A percentile compares a stretch with the other conserved stretches of the same genome.
phyloP scores from a whole-genome alignment of 1,140 invertebrate genomes.

The Camponotus pennsylvanicus region DNA sequence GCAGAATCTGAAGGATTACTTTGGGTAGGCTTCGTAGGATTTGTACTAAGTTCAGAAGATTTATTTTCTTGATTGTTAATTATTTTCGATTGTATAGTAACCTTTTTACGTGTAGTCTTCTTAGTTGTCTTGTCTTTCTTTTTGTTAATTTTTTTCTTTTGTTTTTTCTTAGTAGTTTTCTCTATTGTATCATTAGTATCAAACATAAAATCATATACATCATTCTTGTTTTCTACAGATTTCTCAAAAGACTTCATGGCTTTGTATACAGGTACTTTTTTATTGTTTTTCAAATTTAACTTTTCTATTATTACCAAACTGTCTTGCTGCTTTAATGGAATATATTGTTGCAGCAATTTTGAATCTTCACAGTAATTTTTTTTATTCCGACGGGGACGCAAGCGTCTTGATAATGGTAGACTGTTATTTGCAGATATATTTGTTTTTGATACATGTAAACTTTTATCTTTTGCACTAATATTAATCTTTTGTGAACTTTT shows the following conservation, averaged over 20 bases:
- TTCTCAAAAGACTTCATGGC: conserved; percentile 10
- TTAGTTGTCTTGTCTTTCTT: conserved; percentile 10
- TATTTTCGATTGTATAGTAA: neutral
- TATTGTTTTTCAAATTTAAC: neutral
- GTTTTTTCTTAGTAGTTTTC: conserved; percentile 46
- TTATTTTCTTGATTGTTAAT: neutral
- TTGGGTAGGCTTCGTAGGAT: neutral
- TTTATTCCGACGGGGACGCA: conserved; percentile 40
- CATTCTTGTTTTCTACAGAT: conserved; percentile 4
- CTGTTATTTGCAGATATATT: neutral
- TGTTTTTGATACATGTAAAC: neutral
- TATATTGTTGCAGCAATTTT: neutral
- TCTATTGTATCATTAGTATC: conserved; percentile 64
- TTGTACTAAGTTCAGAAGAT: neutral
- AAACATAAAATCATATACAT: conserved; percentile 71
- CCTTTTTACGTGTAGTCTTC: conserved; percentile 13
- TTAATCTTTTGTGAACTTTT: neutral
- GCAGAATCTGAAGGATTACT: conserved; percentile 13
- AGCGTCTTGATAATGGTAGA: neutral
- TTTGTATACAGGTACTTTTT: conserved; percentile 67
- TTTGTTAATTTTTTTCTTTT: conserved; percentile 20
- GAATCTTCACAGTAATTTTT: conserved; percentile 53
- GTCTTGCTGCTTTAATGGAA: neutral
- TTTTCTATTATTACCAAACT: conserved; percentile 26
- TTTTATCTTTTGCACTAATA: neutral